Conservation (phyloP, 1,140 invertebrate species). For the Pseudobourletiella spinata region DNA sequence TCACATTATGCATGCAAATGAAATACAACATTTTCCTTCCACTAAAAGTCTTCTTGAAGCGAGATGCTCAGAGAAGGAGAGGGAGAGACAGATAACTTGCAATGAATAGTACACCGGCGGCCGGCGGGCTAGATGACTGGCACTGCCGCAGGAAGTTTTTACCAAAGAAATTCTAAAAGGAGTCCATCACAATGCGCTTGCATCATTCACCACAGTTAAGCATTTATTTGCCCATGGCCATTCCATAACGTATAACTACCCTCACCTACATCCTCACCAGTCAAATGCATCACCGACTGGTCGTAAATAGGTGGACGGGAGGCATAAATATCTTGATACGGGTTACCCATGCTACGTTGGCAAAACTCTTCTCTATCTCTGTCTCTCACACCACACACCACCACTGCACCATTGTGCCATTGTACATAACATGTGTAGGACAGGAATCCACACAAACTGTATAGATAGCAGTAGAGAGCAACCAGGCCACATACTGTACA, state of each 20-base stretch:
- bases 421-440: too few species aligned
- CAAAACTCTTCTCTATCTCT: too few species aligned
- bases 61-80: background rate
- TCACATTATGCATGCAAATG: constrained; percentile 33
- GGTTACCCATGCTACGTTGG: too few species aligned
- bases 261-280: constrained; percentile 1
- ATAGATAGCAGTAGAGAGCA: too few species aligned
- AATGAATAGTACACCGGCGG: constrained; percentile 2
- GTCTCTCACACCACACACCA: too few species aligned
- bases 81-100: background rate
- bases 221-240: constrained; percentile 4
- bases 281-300: background rate
- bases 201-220: background rate
- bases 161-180: constrained; percentile 10
- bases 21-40: constrained; percentile 15
- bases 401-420: too few species aligned
- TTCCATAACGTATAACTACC: background rate
- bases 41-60: background rate
- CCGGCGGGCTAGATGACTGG: constrained; percentile 18
- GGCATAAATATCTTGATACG: background rate
- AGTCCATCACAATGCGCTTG: background rate
- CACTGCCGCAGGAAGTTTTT: constrained; percentile 20
- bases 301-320: background rate
- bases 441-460: too few species aligned
- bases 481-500: too few species aligned